Conservation (phyloP, 1,140 invertebrate genomes). For the Heliconius nattereri region DNA sequence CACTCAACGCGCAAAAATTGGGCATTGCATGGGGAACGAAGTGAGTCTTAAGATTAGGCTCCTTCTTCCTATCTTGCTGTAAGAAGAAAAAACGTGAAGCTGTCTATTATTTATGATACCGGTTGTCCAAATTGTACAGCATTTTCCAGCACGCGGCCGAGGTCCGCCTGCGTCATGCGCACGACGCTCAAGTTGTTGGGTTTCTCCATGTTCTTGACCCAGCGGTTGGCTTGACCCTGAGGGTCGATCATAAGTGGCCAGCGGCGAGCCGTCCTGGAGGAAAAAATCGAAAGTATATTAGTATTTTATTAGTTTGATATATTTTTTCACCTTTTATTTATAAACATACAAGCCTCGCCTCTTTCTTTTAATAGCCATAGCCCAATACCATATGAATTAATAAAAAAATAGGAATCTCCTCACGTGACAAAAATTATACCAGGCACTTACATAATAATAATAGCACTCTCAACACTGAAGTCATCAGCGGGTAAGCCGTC, state of each 20-base stretch:
- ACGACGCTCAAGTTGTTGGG: slow-evolving; percentile 91
- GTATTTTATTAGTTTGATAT: too few relatives aligned
- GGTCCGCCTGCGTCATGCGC: slow-evolving; percentile 90
- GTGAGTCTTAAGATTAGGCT: too few relatives aligned
- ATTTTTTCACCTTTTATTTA: too few relatives aligned
- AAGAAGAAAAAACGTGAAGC: too few relatives aligned
- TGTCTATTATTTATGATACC: slow-evolving; percentile 60
- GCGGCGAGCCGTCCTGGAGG: slow-evolving; percentile 87
- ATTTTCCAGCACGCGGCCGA: slow-evolving; percentile 93
- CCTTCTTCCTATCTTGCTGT: too few relatives aligned
- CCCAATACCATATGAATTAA: too few relatives aligned
- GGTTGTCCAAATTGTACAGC: slow-evolving; percentile 96
- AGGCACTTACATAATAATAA: slow-evolving; percentile 88
- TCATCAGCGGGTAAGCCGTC: slow-evolving; percentile 92
- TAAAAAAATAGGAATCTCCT: too few relatives aligned
- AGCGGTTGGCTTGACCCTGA: slow-evolving; percentile 96
- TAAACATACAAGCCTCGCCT: too few relatives aligned
- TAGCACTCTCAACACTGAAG: slow-evolving; percentile 96
- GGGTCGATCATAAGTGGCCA: slow-evolving; percentile 98
- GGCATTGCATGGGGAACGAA: too few relatives aligned
- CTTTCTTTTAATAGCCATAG: too few relatives aligned
- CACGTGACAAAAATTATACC: background rate
- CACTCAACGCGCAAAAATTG: too few relatives aligned
- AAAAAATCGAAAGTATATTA: background rate
- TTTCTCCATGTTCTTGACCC: slow-evolving; percentile 97